Percentiles rank a stretch among this genome's conserved stretches.
Evolutionary conservation across 2,797 vertebrate species (phyloP).

Genomic region (Lepus townsendii): DNA sequence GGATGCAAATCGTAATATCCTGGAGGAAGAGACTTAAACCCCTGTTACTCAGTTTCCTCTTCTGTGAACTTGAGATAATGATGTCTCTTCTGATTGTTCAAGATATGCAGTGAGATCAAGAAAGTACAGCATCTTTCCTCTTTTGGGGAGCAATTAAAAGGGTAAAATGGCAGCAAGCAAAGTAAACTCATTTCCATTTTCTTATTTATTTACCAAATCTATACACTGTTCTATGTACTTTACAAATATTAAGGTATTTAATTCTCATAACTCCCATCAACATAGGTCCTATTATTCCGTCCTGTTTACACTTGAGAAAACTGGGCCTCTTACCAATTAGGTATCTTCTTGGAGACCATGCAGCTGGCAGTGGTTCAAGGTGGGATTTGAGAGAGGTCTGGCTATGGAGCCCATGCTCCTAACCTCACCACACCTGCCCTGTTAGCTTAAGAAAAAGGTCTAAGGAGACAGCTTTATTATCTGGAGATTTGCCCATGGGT

Average conservation of each 20-base stretch:
- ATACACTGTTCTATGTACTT: not conserved
- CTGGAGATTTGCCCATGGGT: not conserved
- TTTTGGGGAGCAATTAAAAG: not conserved
- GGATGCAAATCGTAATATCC: not conserved
- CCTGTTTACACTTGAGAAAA: not conserved
- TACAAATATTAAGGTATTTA: not conserved
- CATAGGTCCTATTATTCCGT: not conserved
- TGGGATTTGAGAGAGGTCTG: not conserved
- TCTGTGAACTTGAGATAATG: not conserved
- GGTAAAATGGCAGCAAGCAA: not conserved
- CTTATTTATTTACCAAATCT: not conserved
- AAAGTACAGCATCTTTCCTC: not conserved
- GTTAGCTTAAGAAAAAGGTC: not conserved
- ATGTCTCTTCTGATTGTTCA: not conserved
- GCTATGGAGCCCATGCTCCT: accelerated
- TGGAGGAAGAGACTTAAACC: not conserved
- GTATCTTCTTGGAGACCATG: not conserved
- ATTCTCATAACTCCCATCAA: not conserved
- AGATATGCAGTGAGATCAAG: not conserved
- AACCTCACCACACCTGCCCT: not conserved
- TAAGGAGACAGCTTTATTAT: not conserved
- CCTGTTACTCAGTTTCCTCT: not conserved
- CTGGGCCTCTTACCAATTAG: not conserved
- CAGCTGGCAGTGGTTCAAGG: no score
- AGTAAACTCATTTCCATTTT: not conserved